Base-by-base conservation (phyloP, 2,797 vertebrate species). In the Microctenopoma stevenorrisi region DNA sequence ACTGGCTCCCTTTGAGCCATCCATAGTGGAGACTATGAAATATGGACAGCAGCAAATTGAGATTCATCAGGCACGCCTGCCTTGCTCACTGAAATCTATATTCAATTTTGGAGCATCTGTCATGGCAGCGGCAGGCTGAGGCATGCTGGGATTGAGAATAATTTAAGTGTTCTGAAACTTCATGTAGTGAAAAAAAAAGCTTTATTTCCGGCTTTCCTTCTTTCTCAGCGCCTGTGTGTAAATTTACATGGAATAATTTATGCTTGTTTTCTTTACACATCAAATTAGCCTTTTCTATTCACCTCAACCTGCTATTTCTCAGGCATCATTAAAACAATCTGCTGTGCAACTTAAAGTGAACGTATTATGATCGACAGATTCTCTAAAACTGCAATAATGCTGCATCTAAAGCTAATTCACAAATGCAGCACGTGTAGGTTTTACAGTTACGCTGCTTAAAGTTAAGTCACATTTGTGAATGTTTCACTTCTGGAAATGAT, bases 31-130 rank as follows among this genome's bases (percentile, higher is more conserved):
- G 76, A 85, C 89, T 71, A 81, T 92, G 89, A 93, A 91, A 92
- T 89, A 94, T 92, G 87, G 88, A 90, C 88, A 79, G 84, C 82
- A 56, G 83, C 85, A 92, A 92, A 93, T 92, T 92, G 90, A 93
- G 89, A 94, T 93, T 92, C 92, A 94, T 92, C 92, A 89, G 85
- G 89, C 89, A 86, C 67, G 81, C 85, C 89, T 90, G 89, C 91
- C 88, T 90, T 77, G 86, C 91, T 90, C 90, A 84, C 84, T 86
- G 89, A 92, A 93, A 94, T 93, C 92, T 93, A 92, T 94, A 93
- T 93, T 93, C 91, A 88, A 91, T 93, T 92, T 87, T 88, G 63
- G 75, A 91, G 90, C 90, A 93, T 92, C 91, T 92, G 90, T 92
- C 90, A 90, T 87, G 82, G 89, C 84, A 12, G 80, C 85, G 89